phyloP scores from a whole-genome alignment of 92 coral and sea anemone genomes.

The Pocillopora meandrina region DNA sequence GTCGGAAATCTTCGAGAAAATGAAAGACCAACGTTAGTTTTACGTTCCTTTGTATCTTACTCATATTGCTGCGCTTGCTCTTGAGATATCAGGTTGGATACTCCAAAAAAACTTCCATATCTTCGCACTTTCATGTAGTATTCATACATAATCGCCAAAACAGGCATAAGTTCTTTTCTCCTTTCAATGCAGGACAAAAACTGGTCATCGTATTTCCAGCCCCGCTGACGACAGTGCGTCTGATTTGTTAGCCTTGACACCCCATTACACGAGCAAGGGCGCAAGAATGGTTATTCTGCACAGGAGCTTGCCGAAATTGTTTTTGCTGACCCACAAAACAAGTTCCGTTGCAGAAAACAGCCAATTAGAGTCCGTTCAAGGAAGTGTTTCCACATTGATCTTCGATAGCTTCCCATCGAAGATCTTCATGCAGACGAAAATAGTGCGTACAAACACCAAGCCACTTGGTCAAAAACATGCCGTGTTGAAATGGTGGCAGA shows the following conservation, averaged over 20 bases:
- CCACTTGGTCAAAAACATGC: constrained; percentile 31
- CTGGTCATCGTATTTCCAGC: too few species aligned
- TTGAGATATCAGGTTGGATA: too few species aligned
- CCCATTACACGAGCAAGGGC: constrained; percentile 24
- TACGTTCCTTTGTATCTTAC: too few species aligned
- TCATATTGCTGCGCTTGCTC: too few species aligned
- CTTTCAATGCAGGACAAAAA: too few species aligned
- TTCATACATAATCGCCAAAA: too few species aligned
- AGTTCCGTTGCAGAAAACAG: constrained; percentile 21
- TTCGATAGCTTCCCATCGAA: constrained; percentile 11
- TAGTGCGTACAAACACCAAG: constrained; percentile 37
- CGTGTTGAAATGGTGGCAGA: background rate
- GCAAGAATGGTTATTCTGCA: constrained; percentile 17
- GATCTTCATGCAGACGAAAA: constrained; percentile 29
- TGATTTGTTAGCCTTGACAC: background rate
- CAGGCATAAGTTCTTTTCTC: too few species aligned
- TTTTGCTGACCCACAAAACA: background rate
- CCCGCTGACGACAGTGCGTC: too few species aligned
- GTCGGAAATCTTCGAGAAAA: too few species aligned
- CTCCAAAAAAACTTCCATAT: too few species aligned
- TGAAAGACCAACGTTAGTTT: too few species aligned
- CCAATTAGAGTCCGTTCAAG: constrained; percentile 30
- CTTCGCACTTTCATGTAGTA: too few species aligned
- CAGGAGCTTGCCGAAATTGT: constrained; percentile 35
- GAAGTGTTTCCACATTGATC: constrained; percentile 23